Conservation (phyloP, 2,888 invertebrate genomes). For the Drosophila emarginata region DNA sequence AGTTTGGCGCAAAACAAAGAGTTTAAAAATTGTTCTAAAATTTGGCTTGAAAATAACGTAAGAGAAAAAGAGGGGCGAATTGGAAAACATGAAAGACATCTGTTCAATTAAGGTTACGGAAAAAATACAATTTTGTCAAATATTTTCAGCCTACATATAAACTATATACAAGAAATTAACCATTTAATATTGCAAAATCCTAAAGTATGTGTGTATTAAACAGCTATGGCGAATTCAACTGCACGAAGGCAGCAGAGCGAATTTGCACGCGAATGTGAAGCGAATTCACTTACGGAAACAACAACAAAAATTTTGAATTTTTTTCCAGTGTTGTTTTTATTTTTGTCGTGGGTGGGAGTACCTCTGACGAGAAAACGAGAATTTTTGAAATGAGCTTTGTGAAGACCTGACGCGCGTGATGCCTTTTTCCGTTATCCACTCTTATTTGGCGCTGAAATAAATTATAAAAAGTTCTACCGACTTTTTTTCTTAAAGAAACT, state of each 20-base stretch:
- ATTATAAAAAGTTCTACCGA: conserved; percentile 1
- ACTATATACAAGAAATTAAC: no score
- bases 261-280: neutral
- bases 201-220: neutral
- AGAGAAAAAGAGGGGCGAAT: no score
- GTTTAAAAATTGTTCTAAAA: no score
- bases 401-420: conserved; percentile 81
- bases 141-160: no score
- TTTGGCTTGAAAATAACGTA: no score
- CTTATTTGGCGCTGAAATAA: conserved; percentile 57
- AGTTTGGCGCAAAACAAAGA: no score
- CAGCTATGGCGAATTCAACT: neutral
- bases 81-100: no score
- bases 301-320: neutral
- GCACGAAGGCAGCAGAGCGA: neutral
- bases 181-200: neutral
- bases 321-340: neutral
- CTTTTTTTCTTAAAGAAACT: neutral
- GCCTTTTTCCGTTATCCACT: conserved; percentile 60
- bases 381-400: conserved; percentile 21
- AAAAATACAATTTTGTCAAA: no score
- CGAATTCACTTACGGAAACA: neutral
- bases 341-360: conserved; percentile 4
- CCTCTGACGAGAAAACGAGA: neutral
- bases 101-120: no score